A percentile compares a stretch with the other conserved stretches of the same genome.
These are phyloP conservation scores for Ostrea denselamellosa DNA, from an alignment of 1,140 invertebrate genomes.

Conservation along the genomic window DNA sequence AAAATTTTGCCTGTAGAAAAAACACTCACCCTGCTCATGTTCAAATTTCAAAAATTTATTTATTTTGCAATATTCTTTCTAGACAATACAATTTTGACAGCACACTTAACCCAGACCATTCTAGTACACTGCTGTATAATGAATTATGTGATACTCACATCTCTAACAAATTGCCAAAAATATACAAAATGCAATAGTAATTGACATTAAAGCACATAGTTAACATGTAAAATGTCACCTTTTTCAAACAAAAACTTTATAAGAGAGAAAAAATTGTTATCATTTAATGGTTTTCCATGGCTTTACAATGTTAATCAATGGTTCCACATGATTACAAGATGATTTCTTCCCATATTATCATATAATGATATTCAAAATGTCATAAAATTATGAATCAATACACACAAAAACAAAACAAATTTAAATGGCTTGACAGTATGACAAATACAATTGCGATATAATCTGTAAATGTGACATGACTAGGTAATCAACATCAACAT, in stretches of 20 bases:
- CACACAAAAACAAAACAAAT: no score
- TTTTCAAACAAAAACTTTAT: no score
- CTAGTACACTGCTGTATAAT: background rate
- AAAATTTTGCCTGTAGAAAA: background rate
- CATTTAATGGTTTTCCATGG: no score
- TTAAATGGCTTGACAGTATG: background rate
- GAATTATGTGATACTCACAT: background rate
- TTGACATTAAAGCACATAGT: no score
- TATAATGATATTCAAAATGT: background rate
- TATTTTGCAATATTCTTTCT: background rate
- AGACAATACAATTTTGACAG: background rate
- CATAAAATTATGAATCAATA: background rate
- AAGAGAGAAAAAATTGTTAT: no score
- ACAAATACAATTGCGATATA: background rate
- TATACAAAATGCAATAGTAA: no score
- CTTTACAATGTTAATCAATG: no score
- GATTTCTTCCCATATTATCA: no score
- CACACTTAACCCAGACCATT: background rate
- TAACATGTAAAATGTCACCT: no score
- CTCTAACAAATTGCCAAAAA: no score
- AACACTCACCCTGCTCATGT: background rate
- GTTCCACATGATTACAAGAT: no score
- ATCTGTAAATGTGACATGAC: background rate
- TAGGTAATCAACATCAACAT: constrained; percentile 4
- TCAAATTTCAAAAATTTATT: constrained; percentile 1